These are phyloP conservation scores for Acanthaster planci DNA, from an alignment of 35 echinoderm and acorn worm species.

Conservation along the genomic window DNA sequence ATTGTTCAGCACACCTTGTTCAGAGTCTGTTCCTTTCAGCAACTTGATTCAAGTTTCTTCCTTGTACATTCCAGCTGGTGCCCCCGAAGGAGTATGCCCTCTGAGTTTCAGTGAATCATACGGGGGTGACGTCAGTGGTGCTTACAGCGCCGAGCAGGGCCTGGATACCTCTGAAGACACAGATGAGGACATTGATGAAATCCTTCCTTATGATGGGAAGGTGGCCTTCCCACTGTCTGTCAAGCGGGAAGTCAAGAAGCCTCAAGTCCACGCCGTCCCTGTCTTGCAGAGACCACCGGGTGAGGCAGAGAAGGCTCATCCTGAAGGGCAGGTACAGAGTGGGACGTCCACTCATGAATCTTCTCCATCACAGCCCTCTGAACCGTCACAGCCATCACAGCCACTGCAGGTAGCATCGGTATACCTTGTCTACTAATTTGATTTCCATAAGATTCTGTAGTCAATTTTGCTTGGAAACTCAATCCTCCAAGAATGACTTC, in stretches of 20 bases:
- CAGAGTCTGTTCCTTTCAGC: background rate
- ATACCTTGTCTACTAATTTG: too few species aligned
- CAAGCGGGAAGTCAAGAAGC: conserved; percentile 13
- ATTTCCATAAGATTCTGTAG: too few species aligned
- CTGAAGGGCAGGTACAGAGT: conserved; percentile 17
- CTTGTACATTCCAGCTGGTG: conserved; percentile 50
- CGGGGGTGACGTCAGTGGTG: conserved; percentile 97
- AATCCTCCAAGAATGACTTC: too few species aligned
- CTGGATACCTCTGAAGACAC: conserved; percentile 79
- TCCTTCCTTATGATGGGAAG: conserved; percentile 85
- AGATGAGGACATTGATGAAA: conserved; percentile 90
- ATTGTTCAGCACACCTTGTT: too few species aligned
- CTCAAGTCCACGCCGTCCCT: conserved; percentile 36
- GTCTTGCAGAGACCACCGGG: conserved; percentile 45
- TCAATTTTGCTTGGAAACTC: too few species aligned
- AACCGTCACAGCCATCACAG: conserved; percentile 15
- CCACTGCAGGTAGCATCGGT: conserved; percentile 5
- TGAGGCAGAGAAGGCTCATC: conserved; percentile 59
- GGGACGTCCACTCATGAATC: conserved; percentile 7
- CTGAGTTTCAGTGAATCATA: conserved; percentile 98
- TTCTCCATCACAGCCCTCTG: background rate
- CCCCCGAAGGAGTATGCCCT: conserved; percentile 55
- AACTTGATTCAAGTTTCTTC: background rate
- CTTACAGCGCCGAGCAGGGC: conserved; percentile 85
- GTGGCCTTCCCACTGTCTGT: conserved; percentile 50